Evolutionary conservation across 2,888 invertebrate species (phyloP), one percentile per base, ranked within the genome.

Genomic region (Hirtodrosophila alboralis): DNA sequence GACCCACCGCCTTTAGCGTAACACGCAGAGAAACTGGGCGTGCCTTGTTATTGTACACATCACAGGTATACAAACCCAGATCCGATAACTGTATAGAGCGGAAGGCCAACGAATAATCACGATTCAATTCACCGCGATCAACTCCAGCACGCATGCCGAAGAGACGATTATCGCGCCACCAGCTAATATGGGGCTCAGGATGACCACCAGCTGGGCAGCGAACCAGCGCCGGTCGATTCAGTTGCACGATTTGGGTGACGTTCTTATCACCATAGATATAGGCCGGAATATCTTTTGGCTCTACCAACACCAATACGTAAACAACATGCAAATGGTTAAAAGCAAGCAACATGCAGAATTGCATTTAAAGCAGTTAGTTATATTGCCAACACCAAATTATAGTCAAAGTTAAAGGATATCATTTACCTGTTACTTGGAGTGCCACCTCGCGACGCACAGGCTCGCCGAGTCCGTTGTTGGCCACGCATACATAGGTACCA

Each of bases 51-150:
- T 97, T 97, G 90, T 95, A 97, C 3, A 96, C 97, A 86, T 96
- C 95, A 87, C 98, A 98, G 4, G 95, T 95, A 91, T 98, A 98
- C 43, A 94, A 92, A 3, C 97, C 98, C 47, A 96, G 92, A 81
- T 95, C 95, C 4, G 93, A 93, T 13, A 94, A 84, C 27, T 93
- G 92, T 9, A 97, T 93, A 1, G 93, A 91, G 47, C 94, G 92
- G 84, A 98, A 95, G 59, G 94, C 92, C 37, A 98, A 92, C 1
- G 95, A 93, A 89, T 94, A 94, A 79, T 95, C 96, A 47, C 93
- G 92, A 60, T 94, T 92, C 65, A 95, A 94, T 87, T 96, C 95
- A 33, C 85, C 89, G 5, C 85, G 83, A 28, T 76, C 69, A 21
- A 79, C 70, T 9, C 76, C 70, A 12, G 81, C 71, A 8, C 92